Evolutionary conservation across 2,113 vertebrate species (phyloP).

Genomic region (Stigmatopora argus): DNA sequence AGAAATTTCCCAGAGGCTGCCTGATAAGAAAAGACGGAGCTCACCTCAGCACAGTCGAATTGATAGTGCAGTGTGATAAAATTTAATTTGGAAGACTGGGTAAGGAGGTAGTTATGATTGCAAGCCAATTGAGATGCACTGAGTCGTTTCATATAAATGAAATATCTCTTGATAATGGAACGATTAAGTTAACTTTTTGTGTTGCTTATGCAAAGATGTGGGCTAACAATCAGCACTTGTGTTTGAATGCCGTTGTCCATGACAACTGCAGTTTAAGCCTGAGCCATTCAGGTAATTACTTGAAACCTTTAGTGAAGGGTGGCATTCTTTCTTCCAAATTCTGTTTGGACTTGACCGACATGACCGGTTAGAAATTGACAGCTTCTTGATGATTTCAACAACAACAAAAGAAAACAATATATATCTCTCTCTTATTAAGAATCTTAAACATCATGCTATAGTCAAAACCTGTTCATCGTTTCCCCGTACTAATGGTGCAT

Average conservation of each 20-base stretch:
- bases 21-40: background rate
- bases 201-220: background rate
- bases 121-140: constrained; percentile 6
- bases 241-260: constrained; percentile 1
- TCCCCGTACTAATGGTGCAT: constrained; percentile 24
- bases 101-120: background rate
- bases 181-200: background rate
- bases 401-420: too few relatives aligned
- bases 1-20: background rate
- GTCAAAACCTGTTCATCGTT: constrained; percentile 10
- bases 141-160: constrained; percentile 10
- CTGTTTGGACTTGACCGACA: background rate
- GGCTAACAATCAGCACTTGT: background rate
- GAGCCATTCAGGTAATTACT: background rate
- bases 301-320: background rate
- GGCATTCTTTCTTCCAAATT: background rate
- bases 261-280: background rate
- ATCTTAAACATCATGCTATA: background rate
- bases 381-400: too few relatives aligned
- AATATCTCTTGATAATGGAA: background rate
- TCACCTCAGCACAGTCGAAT: background rate
- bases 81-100: background rate
- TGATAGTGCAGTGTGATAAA: background rate
- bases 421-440: too few relatives aligned
- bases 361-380: background rate